Percentiles rank a stretch among this genome's conserved stretches.
phyloP scores from a whole-genome alignment of 2,888 invertebrate species.

The Chirona hameri region DNA sequence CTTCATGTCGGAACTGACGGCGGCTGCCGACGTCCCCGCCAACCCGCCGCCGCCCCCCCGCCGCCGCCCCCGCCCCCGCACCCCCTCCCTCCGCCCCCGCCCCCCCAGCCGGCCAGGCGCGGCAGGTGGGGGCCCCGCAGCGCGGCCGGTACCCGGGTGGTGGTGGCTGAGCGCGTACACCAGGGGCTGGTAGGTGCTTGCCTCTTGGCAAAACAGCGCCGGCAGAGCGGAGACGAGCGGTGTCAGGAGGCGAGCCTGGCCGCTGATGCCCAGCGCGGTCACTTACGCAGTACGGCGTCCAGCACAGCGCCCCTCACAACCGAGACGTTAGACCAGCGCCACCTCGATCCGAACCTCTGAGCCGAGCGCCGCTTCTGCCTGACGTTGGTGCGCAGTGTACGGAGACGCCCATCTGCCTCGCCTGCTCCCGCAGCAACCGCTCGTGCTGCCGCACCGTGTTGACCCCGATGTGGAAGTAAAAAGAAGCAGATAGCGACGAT shows the following conservation, averaged over 20 bases:
- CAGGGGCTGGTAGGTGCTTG: conserved; percentile 46
- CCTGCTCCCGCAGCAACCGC: conserved; percentile 80
- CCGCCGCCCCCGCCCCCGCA: too few relatives aligned
- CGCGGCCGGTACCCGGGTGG: conserved; percentile 40
- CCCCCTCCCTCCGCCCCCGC: too few relatives aligned
- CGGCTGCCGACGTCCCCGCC: too few relatives aligned
- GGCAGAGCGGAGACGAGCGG: conserved; percentile 41
- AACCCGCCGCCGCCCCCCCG: too few relatives aligned
- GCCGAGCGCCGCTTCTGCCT: conserved; percentile 38
- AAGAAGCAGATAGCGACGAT: conserved; percentile 57
- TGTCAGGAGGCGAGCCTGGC: conserved; percentile 34
- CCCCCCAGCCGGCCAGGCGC: too few relatives aligned
- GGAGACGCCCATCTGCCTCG: conserved; percentile 90
- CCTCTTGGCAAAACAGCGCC: conserved; percentile 50
- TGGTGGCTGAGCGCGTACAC: conserved; percentile 44
- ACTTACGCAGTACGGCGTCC: conserved; percentile 45
- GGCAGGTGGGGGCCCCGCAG: conserved; percentile 35
- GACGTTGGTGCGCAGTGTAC: conserved; percentile 63
- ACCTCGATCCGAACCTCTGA: conserved; percentile 41
- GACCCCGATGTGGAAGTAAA: conserved; percentile 59
- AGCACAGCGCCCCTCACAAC: conserved; percentile 43
- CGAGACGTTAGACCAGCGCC: conserved; percentile 39
- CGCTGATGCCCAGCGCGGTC: conserved; percentile 43
- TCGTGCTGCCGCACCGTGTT: conserved; percentile 79
- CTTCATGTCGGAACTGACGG: too few relatives aligned